Evolutionary conservation across 2,797 vertebrate species (phyloP).

Genomic region (Artibeus lituratus): DNA sequence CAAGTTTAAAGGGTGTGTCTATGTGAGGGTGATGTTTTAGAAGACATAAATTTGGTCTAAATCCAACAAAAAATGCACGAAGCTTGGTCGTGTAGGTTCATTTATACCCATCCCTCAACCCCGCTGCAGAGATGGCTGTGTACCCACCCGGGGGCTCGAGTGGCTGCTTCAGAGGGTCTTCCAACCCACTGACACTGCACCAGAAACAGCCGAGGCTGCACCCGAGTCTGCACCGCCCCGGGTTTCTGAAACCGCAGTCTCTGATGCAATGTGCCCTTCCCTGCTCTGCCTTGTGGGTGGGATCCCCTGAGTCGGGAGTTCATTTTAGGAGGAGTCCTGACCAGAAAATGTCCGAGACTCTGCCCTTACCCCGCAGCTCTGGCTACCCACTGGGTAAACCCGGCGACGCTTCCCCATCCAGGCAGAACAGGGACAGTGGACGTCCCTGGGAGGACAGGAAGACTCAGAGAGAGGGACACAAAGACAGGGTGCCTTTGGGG

Average conservation of each 20-base stretch:
- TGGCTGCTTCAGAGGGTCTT: neutral
- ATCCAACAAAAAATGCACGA: neutral
- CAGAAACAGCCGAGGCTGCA: neutral
- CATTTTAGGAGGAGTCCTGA: neutral
- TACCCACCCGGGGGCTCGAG: rapidly evolving
- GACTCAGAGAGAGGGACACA: neutral
- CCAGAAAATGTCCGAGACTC: neutral
- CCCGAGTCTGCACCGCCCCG: rapidly evolving
- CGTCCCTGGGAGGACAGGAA: neutral
- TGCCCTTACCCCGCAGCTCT: neutral
- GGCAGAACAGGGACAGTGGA: neutral
- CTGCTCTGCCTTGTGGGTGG: neutral
- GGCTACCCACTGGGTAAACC: neutral
- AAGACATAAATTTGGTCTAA: neutral
- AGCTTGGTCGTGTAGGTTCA: neutral
- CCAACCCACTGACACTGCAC: neutral
- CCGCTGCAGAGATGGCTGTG: neutral
- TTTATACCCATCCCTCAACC: neutral
- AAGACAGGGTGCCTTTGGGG: neutral
- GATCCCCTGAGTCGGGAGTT: neutral
- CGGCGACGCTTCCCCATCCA: neutral
- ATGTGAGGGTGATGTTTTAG: neutral
- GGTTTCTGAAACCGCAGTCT: neutral
- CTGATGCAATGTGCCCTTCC: rapidly evolving
- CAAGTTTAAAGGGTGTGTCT: neutral